A percentile compares a stretch with the other conserved stretches of the same genome.
Conservation (phyloP, 2,888 invertebrate species). For the Leucania comma region DNA sequence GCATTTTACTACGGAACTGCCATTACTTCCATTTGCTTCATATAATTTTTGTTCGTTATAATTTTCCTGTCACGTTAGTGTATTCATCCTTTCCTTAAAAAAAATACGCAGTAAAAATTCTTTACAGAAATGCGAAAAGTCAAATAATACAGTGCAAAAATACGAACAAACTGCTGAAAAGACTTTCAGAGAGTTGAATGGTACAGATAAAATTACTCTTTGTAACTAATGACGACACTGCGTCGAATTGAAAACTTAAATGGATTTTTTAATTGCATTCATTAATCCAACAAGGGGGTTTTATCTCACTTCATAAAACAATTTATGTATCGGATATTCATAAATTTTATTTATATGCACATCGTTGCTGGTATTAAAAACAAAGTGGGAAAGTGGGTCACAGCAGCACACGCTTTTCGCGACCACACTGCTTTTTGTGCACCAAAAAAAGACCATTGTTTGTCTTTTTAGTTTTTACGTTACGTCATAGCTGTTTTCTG, state of each 20-base stretch:
- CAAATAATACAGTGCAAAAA: not conserved
- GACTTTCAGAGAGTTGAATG: not conserved
- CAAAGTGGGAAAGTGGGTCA: conserved; percentile 42
- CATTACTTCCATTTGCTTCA: not conserved
- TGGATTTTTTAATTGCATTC: conserved; percentile 45
- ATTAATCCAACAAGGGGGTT: conserved; percentile 31
- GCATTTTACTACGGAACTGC: not conserved
- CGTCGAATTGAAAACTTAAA: conserved; percentile 31
- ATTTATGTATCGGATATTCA: conserved; percentile 53
- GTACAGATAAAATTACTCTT: conserved; percentile 3
- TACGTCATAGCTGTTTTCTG: conserved; percentile 24
- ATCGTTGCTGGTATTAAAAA: conserved; percentile 48
- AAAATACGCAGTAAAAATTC: not conserved
- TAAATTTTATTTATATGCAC: conserved; percentile 53
- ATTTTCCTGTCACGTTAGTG: not conserved
- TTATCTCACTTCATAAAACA: conserved; percentile 51
- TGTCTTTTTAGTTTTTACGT: conserved; percentile 29
- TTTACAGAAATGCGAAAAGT: not conserved
- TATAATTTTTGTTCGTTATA: not conserved
- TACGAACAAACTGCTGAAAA: not conserved
- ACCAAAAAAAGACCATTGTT: conserved; percentile 34
- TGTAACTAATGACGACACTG: conserved; percentile 11
- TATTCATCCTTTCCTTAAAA: not conserved
- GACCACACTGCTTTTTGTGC: conserved; percentile 43
- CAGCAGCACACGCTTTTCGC: conserved; percentile 16